Evolutionary conservation across 2,113 vertebrate species (phyloP).

Genomic region (Cettia cetti): DNA sequence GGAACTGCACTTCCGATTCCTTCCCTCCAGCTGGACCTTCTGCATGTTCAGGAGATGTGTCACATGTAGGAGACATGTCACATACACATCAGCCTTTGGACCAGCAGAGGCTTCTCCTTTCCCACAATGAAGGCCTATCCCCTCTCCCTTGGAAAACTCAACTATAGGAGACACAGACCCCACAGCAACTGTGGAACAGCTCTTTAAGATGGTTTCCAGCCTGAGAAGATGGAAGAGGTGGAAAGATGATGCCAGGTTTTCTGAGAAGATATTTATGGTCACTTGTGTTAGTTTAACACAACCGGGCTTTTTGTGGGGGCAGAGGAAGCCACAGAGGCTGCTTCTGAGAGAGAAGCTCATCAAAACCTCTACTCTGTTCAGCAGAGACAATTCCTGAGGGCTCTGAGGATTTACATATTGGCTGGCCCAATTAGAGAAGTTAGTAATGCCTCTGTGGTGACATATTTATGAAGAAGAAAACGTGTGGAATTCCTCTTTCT

Average conservation of each 20-base stretch:
- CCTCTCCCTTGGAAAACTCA: background rate
- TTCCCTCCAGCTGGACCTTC: background rate
- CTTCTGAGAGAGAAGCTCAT: background rate
- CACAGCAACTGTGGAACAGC: background rate
- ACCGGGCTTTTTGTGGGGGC: too few relatives aligned
- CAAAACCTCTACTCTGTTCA: background rate
- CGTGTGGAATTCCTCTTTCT: too few relatives aligned
- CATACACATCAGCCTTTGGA: too few relatives aligned
- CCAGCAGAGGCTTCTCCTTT: background rate
- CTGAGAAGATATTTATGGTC: too few relatives aligned
- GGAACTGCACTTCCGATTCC: background rate
- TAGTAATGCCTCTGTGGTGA: background rate
- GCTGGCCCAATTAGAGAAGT: background rate
- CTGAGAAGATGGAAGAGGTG: background rate
- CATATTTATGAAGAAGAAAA: background rate
- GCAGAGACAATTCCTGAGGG: background rate
- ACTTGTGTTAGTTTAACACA: too few relatives aligned
- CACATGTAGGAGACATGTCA: background rate
- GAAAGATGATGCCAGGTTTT: background rate
- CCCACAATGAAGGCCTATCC: background rate
- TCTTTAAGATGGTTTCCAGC: background rate
- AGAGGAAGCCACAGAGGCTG: background rate
- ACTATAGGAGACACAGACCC: too few relatives aligned
- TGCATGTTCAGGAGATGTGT: background rate
- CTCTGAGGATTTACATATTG: background rate